Conservation (phyloP, 1,140 invertebrate species). For the Procambarus virginalis region DNA sequence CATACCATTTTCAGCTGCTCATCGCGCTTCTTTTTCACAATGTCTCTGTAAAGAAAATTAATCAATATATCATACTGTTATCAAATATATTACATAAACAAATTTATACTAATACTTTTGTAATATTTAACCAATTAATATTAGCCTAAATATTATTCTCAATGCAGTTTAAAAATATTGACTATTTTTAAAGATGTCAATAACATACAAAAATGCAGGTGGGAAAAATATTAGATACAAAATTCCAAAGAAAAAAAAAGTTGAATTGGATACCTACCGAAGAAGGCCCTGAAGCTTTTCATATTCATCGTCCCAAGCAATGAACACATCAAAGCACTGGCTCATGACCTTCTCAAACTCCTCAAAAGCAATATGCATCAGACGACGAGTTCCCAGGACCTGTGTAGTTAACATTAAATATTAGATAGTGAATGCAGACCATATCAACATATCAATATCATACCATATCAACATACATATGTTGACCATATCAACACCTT, state of each 20-base stretch:
- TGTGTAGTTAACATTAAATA: not conserved
- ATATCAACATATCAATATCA: too few relatives aligned
- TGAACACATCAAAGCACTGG: constrained; percentile 96
- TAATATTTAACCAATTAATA: too few relatives aligned
- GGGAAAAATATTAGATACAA: too few relatives aligned
- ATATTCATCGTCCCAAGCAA: constrained; percentile 99
- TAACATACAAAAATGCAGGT: too few relatives aligned
- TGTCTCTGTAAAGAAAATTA: constrained; percentile 61
- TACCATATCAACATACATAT: too few relatives aligned
- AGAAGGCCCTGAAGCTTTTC: constrained; percentile 96
- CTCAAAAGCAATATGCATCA: constrained; percentile 99
- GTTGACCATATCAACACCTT: too few relatives aligned
- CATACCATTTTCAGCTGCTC: constrained; percentile 98
- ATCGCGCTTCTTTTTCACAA: constrained; percentile 96
- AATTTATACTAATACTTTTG: too few relatives aligned
- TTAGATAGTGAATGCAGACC: not conserved
- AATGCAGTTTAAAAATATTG: too few relatives aligned
- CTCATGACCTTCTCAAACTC: constrained; percentile 99
- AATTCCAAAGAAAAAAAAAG: too few relatives aligned
- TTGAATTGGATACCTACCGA: constrained; percentile 75
- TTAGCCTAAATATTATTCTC: too few relatives aligned
- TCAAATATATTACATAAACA: not conserved
- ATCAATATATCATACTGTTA: too few relatives aligned
- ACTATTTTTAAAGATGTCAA: too few relatives aligned
- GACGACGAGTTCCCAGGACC: constrained; percentile 87